phyloP scores from a whole-genome alignment of 2,888 invertebrate species.

The Ormia ochracea region DNA sequence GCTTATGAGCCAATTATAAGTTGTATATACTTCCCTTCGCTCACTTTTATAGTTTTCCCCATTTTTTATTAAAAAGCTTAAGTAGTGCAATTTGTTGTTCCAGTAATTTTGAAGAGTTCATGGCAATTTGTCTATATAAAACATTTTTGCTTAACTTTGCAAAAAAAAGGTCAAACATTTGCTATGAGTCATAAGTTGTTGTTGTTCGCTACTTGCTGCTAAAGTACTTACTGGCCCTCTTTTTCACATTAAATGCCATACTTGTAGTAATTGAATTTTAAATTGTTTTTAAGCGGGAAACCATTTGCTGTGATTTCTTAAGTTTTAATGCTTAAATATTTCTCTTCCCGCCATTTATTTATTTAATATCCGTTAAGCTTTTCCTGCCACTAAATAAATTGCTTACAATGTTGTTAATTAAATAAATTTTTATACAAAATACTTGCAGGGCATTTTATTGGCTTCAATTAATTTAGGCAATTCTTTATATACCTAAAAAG shows the following conservation, averaged over 20 bases:
- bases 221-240: neutral
- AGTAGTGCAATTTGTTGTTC: neutral
- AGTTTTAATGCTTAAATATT: neutral
- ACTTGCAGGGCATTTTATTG: no score
- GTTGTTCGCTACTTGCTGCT: neutral
- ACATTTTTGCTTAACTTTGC: constrained; percentile 23
- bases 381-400: no score
- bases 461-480: no score
- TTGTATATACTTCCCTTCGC: constrained; percentile 20
- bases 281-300: constrained; percentile 40
- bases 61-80: neutral
- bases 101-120: constrained; percentile 22
- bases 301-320: neutral
- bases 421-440: no score
- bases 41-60: neutral
- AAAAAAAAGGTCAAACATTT: constrained; percentile 43
- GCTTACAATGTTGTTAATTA: no score
- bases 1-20: constrained; percentile 36
- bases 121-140: constrained; percentile 26
- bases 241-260: neutral
- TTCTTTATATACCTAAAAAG: no score
- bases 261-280: constrained; percentile 53
- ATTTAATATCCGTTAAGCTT: no score
- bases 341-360: no score
- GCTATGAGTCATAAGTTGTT: constrained; percentile 27